These are phyloP conservation scores for Caenorhabditis tropicalis DNA, from an alignment of 1,140 invertebrate genomes.

Conservation along the genomic window DNA sequence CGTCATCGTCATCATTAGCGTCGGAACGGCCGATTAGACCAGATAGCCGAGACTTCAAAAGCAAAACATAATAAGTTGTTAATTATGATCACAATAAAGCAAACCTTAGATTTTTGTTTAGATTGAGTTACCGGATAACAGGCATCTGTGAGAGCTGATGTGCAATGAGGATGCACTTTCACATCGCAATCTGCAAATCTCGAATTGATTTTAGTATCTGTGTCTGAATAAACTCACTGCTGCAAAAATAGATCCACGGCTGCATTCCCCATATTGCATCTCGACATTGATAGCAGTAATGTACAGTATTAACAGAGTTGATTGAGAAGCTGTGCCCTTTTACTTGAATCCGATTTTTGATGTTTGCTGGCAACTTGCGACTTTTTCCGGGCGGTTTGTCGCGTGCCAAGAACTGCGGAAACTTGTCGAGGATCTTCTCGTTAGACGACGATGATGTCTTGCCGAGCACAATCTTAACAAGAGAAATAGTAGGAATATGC, in stretches of 20 bases:
- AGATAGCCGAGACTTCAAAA: constrained; percentile 44
- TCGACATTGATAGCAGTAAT: constrained; percentile 90
- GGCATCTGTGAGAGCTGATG: constrained; percentile 63
- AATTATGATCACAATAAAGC: not conserved
- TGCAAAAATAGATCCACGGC: constrained; percentile 72
- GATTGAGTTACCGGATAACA: constrained; percentile 65
- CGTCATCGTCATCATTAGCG: constrained; percentile 39
- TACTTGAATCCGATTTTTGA: constrained; percentile 73
- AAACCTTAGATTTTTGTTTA: constrained; percentile 50
- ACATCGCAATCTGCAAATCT: constrained; percentile 69
- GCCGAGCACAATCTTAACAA: constrained; percentile 64
- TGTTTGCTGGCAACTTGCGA: constrained; percentile 43
- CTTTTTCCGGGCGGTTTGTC: constrained; percentile 54
- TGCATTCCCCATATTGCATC: constrained; percentile 87
- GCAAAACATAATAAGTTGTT: not conserved
- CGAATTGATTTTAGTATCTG: too few species aligned
- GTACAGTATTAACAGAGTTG: constrained; percentile 86
- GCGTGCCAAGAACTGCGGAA: constrained; percentile 65
- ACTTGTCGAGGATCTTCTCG: constrained; percentile 72
- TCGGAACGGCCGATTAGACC: constrained; percentile 47
- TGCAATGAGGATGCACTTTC: constrained; percentile 77
- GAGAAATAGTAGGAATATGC: constrained; percentile 25
- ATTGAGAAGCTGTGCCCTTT: constrained; percentile 88
- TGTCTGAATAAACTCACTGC: constrained; percentile 57
- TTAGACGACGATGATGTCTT: constrained; percentile 55